Evolutionary conservation across 2,113 vertebrate genomes (phyloP), one percentile per base, ranked within the genome.

Genomic region (Lagenorhynchus albirostris): DNA sequence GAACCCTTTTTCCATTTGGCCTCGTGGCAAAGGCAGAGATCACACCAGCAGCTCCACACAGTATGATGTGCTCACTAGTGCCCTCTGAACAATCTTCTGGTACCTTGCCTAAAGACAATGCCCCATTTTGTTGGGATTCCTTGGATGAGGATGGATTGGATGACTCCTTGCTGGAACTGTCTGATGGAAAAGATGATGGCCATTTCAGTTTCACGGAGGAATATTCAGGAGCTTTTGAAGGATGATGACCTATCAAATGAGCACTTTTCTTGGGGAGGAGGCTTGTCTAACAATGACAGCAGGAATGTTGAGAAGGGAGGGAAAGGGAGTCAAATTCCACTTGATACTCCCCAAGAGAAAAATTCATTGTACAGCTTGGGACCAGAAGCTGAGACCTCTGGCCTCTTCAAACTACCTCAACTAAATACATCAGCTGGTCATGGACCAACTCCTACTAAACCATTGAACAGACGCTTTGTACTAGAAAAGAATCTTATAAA

Each of bases 191-290:
- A 92, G 98, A 96, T 82, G 98, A 97, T 73, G 98, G 97, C 77
- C 92, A 98, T 68, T 98, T 98, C 10, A 96, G 29, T 97, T 98
- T 98, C 88, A 98, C 98, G 0, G 98, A 98, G 96, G 98, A 98
- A 44, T 96, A 99, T 98, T 93, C 97, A 98, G 86, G 96, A 98
- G 55, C 97, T 98, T n/a, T 79, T 99, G 67, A 98, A 98, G 71
- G 98, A 98, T 60, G 98, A 98, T 84, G 47, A 62, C 4, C 0
- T 1, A 92, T 96, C 90, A 62, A 53, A 94, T 84, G 83, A 98
- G 85, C 17, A 13, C 84, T 60, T 38, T 68, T 47, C 0, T 23
- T 18, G 1, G 55, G 63, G 6, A 68, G 15, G 4, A 88, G 92
- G 3, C 2, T 33, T 83, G 17, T 15, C 60, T 96, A 95, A 53